Evolutionary conservation across 1,140 invertebrate species (phyloP), one percentile per base, ranked within the genome.

Genomic region (Spodoptera litura): DNA sequence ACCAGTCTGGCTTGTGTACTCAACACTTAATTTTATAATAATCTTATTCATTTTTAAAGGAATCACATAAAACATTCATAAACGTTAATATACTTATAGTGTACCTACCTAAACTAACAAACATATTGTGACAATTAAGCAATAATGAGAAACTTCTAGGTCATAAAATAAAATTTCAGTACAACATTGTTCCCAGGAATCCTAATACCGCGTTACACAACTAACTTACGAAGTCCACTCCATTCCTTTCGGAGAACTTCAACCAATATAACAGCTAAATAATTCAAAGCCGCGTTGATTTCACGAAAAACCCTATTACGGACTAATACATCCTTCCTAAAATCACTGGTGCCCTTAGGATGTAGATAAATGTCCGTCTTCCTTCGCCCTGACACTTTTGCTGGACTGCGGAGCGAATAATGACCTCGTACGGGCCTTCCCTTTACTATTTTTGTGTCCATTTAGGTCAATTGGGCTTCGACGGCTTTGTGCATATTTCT

Each of bases 361-460:
- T 94, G 90, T 92, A 88, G 91, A 94, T 88, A 94, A 94, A 94
- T 94, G 90, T 82, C 85, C 80, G 86, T 88, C 91, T 87, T 88
- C 83, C 85, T 74, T 80, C 78, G 80, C 87, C 86, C 85, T 93
- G 91, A 94, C 91, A 94, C 88, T 90, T 91, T 90, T 80, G 80
- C 81, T 78, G 87, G 86, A 85, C 87, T 87, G 87, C 88, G 87
- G 81, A 85, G 87, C 89, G 91, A 92, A 90, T 92, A 93, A 94
- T 92, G 91, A 93, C 88, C 89, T 88, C 87, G 87, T 88, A 70
- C 74, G 84, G 85, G 83, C 81, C 85, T 89, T 74, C 82, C 84
- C 88, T 93, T 87, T 90, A 89, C 92, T 94, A 92, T 93, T 94
- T 89, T 88, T 91, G 84, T 90, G 89, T 86, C 90, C 89, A 93